Percentiles rank a stretch among this genome's conserved stretches.
These are phyloP conservation scores for Ctenoplectra terminalis DNA, from an alignment of 1,140 invertebrate species.

Conservation along the genomic window DNA sequence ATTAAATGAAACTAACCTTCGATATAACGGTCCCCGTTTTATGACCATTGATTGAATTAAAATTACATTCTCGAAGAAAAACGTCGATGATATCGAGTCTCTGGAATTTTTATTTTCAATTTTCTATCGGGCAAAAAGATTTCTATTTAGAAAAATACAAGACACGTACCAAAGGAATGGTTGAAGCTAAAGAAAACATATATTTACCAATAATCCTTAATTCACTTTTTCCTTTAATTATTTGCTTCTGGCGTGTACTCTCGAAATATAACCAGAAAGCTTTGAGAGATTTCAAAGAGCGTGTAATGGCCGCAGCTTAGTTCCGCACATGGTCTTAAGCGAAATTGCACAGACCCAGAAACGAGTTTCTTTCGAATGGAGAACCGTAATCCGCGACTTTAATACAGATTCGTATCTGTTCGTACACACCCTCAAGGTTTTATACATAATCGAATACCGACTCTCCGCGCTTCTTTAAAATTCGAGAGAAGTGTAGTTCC, in stretches of 20 bases:
- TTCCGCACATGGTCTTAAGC: slow-evolving; percentile 13
- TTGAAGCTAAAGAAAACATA: neutral
- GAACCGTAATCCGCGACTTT: slow-evolving; percentile 28
- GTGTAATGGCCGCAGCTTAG: slow-evolving; percentile 10
- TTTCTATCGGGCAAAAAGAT: neutral
- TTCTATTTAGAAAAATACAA: neutral
- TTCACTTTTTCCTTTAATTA: neutral
- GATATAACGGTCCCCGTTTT: neutral
- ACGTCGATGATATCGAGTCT: neutral
- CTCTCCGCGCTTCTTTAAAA: neutral
- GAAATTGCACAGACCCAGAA: slow-evolving; percentile 10
- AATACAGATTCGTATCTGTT: slow-evolving; percentile 21
- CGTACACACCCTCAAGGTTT: neutral
- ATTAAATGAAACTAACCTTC: neutral
- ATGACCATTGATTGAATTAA: neutral
- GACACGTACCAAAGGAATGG: neutral
- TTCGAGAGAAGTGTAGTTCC: no score
- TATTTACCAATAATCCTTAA: neutral
- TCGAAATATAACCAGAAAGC: neutral
- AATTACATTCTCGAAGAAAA: neutral
- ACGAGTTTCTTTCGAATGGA: slow-evolving; percentile 11
- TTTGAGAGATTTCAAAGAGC: neutral
- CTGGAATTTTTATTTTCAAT: neutral
- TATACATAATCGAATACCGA: slow-evolving; percentile 10
- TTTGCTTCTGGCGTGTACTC: neutral